These are phyloP conservation scores for Drosophila suboccidentalis DNA, from an alignment of 2,888 invertebrate species.

Conservation along the genomic window DNA sequence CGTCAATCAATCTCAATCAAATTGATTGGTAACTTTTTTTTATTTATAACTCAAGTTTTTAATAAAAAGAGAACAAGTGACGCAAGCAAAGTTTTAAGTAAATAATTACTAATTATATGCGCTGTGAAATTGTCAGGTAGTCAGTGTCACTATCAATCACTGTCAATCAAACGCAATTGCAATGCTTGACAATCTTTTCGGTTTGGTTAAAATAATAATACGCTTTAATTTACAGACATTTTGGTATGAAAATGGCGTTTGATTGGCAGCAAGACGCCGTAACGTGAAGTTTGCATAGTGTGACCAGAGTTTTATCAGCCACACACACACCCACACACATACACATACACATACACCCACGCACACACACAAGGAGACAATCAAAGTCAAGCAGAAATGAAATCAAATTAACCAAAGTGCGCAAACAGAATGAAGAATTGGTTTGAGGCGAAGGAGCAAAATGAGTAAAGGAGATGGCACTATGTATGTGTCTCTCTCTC, in stretches of 20 bases:
- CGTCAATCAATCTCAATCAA: neutral
- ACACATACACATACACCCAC: constrained; percentile 6
- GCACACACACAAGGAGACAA: constrained; percentile 14
- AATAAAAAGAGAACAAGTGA: neutral
- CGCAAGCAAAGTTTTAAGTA: neutral
- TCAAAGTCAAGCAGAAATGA: constrained; percentile 41
- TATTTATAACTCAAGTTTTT: neutral
- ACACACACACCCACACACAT: constrained; percentile 7
- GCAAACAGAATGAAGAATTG: constrained; percentile 65
- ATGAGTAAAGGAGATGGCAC: constrained; percentile 15
- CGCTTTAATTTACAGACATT: neutral
- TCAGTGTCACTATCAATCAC: neutral
- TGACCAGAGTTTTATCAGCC: constrained; percentile 7
- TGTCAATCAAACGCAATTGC: constrained; percentile 1
- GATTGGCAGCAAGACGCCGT: constrained; percentile 1
- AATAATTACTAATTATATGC: neutral
- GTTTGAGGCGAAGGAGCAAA: neutral
- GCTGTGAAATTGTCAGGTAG: neutral
- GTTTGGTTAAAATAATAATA: neutral
- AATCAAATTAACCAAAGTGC: constrained; percentile 78
- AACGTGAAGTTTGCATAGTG: neutral
- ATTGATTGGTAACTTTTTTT: neutral
- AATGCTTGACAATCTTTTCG: neutral
- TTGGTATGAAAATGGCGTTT: neutral
- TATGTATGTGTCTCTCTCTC: neutral